Evolutionary conservation across 2,113 vertebrate genomes (phyloP).

Genomic region (Pygoscelis adeliae): DNA sequence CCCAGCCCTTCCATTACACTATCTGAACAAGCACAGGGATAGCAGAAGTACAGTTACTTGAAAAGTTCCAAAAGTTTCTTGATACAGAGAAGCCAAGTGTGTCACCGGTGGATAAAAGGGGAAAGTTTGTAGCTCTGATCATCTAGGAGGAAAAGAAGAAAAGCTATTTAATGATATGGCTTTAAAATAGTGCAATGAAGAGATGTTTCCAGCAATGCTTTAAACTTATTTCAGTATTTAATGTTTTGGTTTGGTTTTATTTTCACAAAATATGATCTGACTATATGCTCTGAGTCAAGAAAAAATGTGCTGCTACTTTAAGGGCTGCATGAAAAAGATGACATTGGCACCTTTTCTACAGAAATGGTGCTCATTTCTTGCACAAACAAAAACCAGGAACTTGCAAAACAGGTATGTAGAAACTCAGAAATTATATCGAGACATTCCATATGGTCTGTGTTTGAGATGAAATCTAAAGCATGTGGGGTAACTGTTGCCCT

Average conservation of each 20-base stretch:
- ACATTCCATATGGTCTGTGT: neutral
- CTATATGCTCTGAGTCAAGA: neutral
- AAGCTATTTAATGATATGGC: neutral
- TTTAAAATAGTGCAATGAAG: neutral
- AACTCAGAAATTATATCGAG: neutral
- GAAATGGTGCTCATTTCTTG: neutral
- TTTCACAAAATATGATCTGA: neutral
- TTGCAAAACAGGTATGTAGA: neutral
- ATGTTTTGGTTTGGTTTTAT: neutral
- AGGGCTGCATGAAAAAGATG: neutral
- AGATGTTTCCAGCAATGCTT: neutral
- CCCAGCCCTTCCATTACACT: neutral
- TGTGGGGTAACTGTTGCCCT: neutral
- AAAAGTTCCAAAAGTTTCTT: neutral
- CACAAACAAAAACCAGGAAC: neutral
- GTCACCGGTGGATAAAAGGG: neutral
- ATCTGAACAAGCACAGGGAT: neutral
- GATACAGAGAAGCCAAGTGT: neutral
- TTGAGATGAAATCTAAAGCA: neutral
- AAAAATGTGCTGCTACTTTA: neutral
- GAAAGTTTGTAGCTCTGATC: neutral
- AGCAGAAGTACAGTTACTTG: neutral
- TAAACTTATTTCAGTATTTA: neutral
- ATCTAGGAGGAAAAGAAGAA: neutral
- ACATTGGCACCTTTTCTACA: neutral